phyloP scores from a whole-genome alignment of 2,797 vertebrate species.

The Ficedula albicollis region DNA sequence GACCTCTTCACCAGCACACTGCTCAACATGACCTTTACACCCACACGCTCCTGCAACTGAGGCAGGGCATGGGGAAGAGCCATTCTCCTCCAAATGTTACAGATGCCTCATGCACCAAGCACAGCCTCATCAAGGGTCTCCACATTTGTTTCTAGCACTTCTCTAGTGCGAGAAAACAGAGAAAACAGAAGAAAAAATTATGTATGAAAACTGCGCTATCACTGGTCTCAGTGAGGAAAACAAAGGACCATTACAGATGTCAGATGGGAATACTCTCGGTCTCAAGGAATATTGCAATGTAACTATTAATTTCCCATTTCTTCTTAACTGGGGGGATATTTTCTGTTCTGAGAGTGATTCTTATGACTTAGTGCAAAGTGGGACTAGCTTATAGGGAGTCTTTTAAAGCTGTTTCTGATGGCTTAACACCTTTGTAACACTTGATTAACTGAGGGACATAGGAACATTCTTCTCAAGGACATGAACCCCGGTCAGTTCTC shows the following conservation, averaged over 20 bases:
- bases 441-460: neutral
- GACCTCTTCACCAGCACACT: neutral
- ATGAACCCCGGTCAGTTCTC: neutral
- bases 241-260: neutral
- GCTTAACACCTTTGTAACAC: slow-evolving; percentile 3
- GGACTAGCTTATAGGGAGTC: neutral
- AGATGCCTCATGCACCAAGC: neutral
- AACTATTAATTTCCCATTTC: neutral
- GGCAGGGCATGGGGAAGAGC: neutral
- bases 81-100: neutral
- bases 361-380: neutral
- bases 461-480: neutral
- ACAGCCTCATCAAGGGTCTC: neutral
- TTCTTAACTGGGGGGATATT: neutral
- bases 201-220: neutral
- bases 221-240: neutral
- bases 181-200: neutral
- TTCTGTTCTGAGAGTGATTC: neutral
- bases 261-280: neutral
- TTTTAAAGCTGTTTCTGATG: neutral
- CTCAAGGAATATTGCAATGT: neutral
- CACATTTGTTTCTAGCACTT: neutral
- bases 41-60: neutral
- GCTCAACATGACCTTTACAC: neutral
- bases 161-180: neutral